Evolutionary conservation across 2,797 vertebrate species (phyloP), one percentile per base, ranked within the genome.

Genomic region (Thunnus albacares): DNA sequence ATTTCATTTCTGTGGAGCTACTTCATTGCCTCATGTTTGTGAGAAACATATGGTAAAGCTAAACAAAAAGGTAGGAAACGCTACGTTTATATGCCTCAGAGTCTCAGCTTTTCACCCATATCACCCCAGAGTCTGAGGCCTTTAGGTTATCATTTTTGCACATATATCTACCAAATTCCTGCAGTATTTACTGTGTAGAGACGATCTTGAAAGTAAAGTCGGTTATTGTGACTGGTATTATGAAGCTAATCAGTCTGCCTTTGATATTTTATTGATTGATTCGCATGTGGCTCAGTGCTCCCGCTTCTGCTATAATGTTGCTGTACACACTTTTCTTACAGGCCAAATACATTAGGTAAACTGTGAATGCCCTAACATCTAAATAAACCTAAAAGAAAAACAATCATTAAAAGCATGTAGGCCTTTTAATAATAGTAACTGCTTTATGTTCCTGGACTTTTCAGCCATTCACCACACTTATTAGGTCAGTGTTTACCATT

Each of bases 181-280:
- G 22, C 18, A 74, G 9, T 51, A 43, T 65, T 43, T 14, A 58
- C 3, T 66, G 38, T 58, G 5, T 43, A 24, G 17, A 26, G 47
- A 61, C 38, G 64, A 6, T 60, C 30, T 41, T 49, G 7, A 61
- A 58, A 15, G 60, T 8, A 38, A 52, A 55, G 17, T 3, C 18
- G 59, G n/a, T 53, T 61, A 2, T 18, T 68, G 53, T 57, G 47
- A 15, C 56, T 65, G 52, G n/a, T 66, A 9, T 35, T 41, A 30
- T 65, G 51, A 70, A 64, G 0, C 61, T 43, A 66, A 72, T 69
- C 41, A 62, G 43, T 59, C 26, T 59, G 14, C 15, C 8, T 41
- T 28, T 56, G 45, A 64, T 13, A 53, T 82, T 69, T 75, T 60
- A 45, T 30, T 74, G 52, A 83, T 35, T 74, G 57, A 51, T 71